These are phyloP conservation scores for Cepphus grylle DNA, from an alignment of 2,113 vertebrate genomes.

Conservation along the genomic window DNA sequence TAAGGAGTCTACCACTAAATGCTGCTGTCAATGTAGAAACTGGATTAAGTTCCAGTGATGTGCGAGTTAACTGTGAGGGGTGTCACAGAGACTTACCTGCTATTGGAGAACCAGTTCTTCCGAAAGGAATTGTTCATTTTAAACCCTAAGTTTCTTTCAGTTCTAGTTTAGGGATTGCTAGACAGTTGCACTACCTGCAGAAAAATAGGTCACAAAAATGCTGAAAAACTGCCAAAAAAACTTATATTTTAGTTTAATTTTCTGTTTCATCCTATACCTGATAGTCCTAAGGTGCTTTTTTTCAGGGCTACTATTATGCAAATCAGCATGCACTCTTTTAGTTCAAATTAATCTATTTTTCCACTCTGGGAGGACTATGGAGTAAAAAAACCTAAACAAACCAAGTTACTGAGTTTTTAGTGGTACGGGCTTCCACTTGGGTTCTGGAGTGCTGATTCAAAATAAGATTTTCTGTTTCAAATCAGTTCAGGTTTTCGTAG, in stretches of 20 bases:
- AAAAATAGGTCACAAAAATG: background rate
- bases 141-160: background rate
- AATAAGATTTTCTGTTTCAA: background rate
- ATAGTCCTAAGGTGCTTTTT: background rate
- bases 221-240: background rate
- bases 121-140: background rate
- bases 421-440: background rate
- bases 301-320: background rate
- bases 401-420: background rate
- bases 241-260: background rate
- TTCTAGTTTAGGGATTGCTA: background rate
- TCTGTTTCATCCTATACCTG: background rate
- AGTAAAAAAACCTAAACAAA: background rate
- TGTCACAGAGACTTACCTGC: background rate
- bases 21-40: background rate
- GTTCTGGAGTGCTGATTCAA: background rate
- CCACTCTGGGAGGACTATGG: background rate
- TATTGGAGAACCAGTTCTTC: background rate
- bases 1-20: background rate
- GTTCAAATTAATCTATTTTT: background rate
- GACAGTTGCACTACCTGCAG: background rate
- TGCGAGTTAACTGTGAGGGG: background rate
- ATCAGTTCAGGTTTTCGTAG: background rate
- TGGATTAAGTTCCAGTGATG: background rate
- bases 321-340: background rate